phyloP scores from a whole-genome alignment of 2,888 invertebrate genomes.

The Sarcophaga carnaria region DNA sequence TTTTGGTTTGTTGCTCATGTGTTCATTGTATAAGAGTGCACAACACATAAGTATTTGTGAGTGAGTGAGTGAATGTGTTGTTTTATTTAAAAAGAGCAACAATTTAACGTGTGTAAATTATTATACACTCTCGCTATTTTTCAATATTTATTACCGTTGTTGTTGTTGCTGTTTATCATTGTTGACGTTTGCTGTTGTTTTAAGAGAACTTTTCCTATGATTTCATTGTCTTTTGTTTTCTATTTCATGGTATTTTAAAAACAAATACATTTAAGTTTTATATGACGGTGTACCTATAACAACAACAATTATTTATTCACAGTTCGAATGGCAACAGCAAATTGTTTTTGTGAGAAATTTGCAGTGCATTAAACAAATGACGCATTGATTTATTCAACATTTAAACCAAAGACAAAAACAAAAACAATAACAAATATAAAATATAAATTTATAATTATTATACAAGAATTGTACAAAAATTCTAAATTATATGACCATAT shows the following conservation, averaged over 20 bases:
- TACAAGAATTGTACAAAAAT: not conserved
- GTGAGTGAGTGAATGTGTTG: not conserved
- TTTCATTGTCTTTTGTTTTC: not conserved
- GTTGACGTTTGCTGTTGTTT: slow-evolving; percentile 17
- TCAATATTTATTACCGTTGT: slow-evolving; percentile 44
- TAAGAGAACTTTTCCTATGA: slow-evolving; percentile 31
- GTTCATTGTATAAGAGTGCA: not conserved
- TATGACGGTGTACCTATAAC: slow-evolving; percentile 14
- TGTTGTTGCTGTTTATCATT: slow-evolving; percentile 16
- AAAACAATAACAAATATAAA: not conserved
- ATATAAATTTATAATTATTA: not conserved
- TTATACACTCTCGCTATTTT: slow-evolving; percentile 29
- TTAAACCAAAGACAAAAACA: slow-evolving; percentile 10
- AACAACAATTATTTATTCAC: slow-evolving; percentile 40
- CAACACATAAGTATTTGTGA: not conserved
- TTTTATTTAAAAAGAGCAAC: slow-evolving; percentile 47
- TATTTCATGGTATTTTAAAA: not conserved
- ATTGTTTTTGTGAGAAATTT: slow-evolving; percentile 59
- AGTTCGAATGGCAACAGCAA: slow-evolving; percentile 24
- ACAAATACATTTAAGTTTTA: not conserved
- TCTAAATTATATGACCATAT: too few species aligned
- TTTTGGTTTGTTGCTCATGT: not conserved
- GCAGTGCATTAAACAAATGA: slow-evolving; percentile 58
- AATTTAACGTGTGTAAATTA: slow-evolving; percentile 38
- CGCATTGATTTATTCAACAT: slow-evolving; percentile 47